These are phyloP conservation scores for Caretta caretta DNA, from an alignment of 2,113 vertebrate species.

Conservation along the genomic window DNA sequence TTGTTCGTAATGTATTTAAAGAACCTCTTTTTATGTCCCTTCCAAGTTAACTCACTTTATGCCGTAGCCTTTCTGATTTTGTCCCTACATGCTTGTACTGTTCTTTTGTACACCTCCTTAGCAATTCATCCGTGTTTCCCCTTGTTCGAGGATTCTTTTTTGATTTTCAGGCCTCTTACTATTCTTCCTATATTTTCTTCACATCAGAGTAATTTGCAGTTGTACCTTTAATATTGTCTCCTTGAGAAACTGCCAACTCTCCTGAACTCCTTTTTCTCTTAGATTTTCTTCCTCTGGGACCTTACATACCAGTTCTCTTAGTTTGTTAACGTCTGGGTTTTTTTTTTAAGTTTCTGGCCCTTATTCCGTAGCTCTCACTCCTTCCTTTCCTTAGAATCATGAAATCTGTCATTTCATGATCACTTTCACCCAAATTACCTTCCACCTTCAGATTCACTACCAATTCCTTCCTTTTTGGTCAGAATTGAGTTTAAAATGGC, in stretches of 20 bases:
- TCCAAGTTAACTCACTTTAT: background rate
- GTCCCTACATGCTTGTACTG: background rate
- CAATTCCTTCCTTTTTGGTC: background rate
- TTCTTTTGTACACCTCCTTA: background rate
- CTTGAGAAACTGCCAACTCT: no score
- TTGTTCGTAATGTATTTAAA: background rate
- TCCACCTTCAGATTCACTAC: background rate
- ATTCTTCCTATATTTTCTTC: no score
- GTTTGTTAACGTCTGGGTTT: no score
- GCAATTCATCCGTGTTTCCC: background rate
- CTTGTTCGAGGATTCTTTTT: background rate
- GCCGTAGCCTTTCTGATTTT: background rate
- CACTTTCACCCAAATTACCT: background rate
- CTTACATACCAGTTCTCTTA: background rate
- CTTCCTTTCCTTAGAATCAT: background rate
- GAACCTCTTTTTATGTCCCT: background rate
- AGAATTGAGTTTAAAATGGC: background rate
- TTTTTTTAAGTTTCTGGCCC: background rate
- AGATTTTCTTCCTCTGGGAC: background rate
- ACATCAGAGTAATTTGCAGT: background rate
- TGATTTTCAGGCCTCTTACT: background rate
- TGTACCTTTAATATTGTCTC: background rate
- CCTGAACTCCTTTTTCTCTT: background rate
- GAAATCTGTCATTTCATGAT: background rate
- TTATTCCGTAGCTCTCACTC: background rate